These are phyloP conservation scores for Garra rufa DNA, from an alignment of 2,113 vertebrate genomes.

Conservation along the genomic window DNA sequence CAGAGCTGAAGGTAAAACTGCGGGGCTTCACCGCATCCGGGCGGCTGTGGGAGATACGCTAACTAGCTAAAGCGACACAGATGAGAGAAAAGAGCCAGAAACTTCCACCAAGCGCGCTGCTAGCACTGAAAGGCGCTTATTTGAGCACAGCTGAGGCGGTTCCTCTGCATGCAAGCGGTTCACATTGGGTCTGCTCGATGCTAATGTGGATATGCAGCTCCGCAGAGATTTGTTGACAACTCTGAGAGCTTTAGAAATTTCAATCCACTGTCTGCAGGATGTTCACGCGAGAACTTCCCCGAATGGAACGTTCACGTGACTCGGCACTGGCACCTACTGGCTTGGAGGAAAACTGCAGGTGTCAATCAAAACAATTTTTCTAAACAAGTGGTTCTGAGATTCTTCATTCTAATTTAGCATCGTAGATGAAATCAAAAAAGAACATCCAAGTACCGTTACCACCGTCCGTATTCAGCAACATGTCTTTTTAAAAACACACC, in stretches of 20 bases:
- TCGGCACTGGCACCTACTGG: slow-evolving; percentile 5
- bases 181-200: not conserved
- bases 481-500: not conserved
- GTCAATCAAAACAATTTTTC: not conserved
- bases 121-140: not conserved
- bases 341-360: slow-evolving; percentile 21
- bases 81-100: not conserved
- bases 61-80: slow-evolving; percentile 29
- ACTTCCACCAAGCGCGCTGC: not conserved
- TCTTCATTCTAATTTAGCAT: not conserved
- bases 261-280: slow-evolving; percentile 29
- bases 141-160: not conserved
- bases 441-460: not conserved
- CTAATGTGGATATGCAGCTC: not conserved
- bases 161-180: not conserved
- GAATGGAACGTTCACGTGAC: not conserved
- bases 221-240: slow-evolving; percentile 49
- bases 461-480: no score
- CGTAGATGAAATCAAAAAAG: not conserved
- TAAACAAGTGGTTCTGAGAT: not conserved
- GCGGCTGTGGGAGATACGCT: slow-evolving; percentile 59
- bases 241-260: slow-evolving; percentile 25
- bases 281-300: slow-evolving; percentile 45
- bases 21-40: slow-evolving; percentile 69
- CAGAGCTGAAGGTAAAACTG: slow-evolving; percentile 48